These are phyloP conservation scores for Poeciliopsis retropinna DNA, from an alignment of 2,113 vertebrate genomes.

Conservation along the genomic window DNA sequence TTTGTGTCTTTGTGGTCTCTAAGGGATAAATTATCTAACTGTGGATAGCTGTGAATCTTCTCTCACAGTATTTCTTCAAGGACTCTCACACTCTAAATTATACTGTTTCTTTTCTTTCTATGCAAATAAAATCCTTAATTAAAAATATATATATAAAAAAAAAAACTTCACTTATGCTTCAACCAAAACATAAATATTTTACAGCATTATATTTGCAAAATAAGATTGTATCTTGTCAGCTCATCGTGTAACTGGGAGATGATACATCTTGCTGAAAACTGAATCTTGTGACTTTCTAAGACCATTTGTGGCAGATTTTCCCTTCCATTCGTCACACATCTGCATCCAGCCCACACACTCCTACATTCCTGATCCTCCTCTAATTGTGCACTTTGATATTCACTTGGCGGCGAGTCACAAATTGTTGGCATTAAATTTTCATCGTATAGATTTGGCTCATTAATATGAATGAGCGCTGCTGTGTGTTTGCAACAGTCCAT, in stretches of 20 bases:
- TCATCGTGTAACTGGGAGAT: not conserved
- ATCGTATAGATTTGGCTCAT: constrained; percentile 77
- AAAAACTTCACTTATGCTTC: not conserved
- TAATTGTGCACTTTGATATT: constrained; percentile 54
- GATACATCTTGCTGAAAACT: not conserved
- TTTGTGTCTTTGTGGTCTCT: not conserved
- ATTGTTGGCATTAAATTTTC: constrained; percentile 74
- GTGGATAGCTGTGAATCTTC: not conserved
- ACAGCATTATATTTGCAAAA: not conserved
- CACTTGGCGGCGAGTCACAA: constrained; percentile 54
- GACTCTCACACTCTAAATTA: not conserved
- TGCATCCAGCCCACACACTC: constrained; percentile 16
- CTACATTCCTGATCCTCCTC: constrained; percentile 26
- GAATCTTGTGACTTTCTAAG: not conserved
- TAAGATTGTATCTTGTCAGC: not conserved
- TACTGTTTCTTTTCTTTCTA: not conserved
- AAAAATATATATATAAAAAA: not conserved
- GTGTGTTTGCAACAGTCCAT: constrained; percentile 73
- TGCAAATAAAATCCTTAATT: not conserved
- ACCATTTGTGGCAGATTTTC: constrained; percentile 2
- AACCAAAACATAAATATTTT: too few relatives aligned
- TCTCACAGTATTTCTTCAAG: not conserved
- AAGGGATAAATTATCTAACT: not conserved
- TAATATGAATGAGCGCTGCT: constrained; percentile 76
- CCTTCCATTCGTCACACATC: constrained; percentile 26